Conservation (phyloP, 2,113 vertebrate species). For the Neodon shergylaensis region DNA sequence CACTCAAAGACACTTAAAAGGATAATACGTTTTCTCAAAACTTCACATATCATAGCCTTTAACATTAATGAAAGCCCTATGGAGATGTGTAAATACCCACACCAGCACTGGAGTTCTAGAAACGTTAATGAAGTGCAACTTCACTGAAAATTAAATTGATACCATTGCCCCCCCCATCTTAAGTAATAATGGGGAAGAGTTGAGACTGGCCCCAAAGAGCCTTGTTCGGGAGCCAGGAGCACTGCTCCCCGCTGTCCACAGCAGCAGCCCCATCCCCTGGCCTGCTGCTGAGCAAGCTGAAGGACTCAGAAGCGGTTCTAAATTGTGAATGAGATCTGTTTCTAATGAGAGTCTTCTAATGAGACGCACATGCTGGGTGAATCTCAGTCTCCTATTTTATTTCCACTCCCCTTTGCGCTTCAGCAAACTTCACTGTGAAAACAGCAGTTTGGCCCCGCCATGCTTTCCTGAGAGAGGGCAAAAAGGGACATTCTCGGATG, state of each 20-base stretch:
- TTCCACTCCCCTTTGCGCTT: slow-evolving; percentile 35
- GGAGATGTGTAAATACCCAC: not conserved
- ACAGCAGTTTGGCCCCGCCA: slow-evolving; percentile 3
- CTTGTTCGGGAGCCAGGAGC: not conserved
- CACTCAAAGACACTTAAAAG: not conserved
- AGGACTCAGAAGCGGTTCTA: not conserved
- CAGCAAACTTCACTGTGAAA: slow-evolving; percentile 45
- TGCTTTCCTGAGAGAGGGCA: slow-evolving; percentile 32
- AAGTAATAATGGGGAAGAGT: not conserved
- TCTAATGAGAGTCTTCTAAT: not conserved
- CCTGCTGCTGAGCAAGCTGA: not conserved
- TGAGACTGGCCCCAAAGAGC: not conserved
- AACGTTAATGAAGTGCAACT: slow-evolving; percentile 23
- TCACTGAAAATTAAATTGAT: slow-evolving; percentile 10
- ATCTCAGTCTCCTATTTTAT: slow-evolving; percentile 24
- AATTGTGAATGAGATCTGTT: not conserved
- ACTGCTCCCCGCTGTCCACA: not conserved
- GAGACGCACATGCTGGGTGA: not conserved
- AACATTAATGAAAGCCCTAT: not conserved
- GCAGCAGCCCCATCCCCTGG: no score
- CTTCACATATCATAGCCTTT: slow-evolving; percentile 26
- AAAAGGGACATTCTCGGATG: not conserved
- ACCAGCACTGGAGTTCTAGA: slow-evolving; percentile 8
- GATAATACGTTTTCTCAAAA: not conserved
- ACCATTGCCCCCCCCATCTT: not conserved